phyloP scores from a whole-genome alignment of 2,888 invertebrate species.

The Taphrorychus bicolor region DNA sequence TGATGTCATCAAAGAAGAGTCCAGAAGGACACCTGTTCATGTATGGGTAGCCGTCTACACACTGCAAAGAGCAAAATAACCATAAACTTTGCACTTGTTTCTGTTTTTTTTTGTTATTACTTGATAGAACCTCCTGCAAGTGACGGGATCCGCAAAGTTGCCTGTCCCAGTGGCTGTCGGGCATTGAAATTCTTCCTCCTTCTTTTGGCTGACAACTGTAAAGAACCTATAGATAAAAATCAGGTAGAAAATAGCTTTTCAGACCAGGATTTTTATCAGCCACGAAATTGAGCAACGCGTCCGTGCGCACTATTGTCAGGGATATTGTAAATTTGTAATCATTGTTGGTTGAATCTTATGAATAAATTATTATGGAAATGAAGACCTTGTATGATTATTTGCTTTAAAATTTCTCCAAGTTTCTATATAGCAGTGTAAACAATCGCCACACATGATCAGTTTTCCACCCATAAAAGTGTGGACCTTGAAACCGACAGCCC shows the following conservation, averaged over 20 bases:
- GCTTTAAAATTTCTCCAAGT: conserved; percentile 7
- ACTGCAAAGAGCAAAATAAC: conserved; percentile 64
- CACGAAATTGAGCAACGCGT: not conserved
- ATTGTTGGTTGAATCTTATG: not conserved
- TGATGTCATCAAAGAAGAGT: conserved; percentile 88
- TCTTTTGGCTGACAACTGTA: conserved; percentile 59
- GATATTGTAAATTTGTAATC: not conserved
- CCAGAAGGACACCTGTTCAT: conserved; percentile 89
- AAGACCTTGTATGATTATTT: not conserved
- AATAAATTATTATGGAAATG: not conserved
- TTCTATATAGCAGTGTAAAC: not conserved
- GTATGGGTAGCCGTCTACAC: conserved; percentile 89
- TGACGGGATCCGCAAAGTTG: conserved; percentile 88
- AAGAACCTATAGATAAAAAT: conserved; percentile 48
- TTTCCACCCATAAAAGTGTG: conserved; percentile 15
- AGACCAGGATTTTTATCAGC: not conserved
- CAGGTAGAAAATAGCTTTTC: conserved; percentile 35
- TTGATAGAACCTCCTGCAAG: conserved; percentile 89
- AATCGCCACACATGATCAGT: not conserved
- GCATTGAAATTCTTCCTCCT: conserved; percentile 74
- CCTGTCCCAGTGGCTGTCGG: conserved; percentile 86
- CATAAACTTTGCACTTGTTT: no score
- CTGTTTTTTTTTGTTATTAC: conserved; percentile 59
- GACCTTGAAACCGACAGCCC: conserved; percentile 15
- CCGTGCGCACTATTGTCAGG: not conserved